Evolutionary conservation across 1,140 invertebrate genomes (phyloP), one percentile per base, ranked within the genome.

Genomic region (Dicyema japonicum): DNA sequence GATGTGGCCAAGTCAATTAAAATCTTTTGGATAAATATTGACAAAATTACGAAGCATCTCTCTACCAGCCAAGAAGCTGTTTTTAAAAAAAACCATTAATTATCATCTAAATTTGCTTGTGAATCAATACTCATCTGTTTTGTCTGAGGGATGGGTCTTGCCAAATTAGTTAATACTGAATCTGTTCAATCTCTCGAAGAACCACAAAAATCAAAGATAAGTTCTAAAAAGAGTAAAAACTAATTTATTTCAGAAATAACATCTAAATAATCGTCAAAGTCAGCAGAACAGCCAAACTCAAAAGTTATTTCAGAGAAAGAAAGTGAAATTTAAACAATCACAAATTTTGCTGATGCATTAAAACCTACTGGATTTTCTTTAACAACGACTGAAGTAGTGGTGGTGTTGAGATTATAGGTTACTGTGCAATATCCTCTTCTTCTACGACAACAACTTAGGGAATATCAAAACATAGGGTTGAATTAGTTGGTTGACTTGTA

Each of bases 401-500:
- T 15, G 16, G 9, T 32, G 13, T 11, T n/a, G 4, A 16, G 9
- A 21, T 39, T 43, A 13, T 34, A 75, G 65, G 74, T 90, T 33
- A 75, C 69, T 15, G 92, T 78, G 4, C 67, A 67, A 41, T 67
- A 90, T 40, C 85, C 88, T 33, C 74, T 76, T 34, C 58, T 97
- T 36, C 49, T 97, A 25, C 74, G 76, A 50, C 75, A 85, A 45
- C 54, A 60, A 16, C 55, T 99, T 24, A 62, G 88, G 38, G 88
- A 94, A 52, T 97, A 97, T 56, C 69, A 92, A 56, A 78, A 88
- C 46, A 82, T 94, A 42, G 88, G 88, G 24, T 58, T 97, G 30
- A 78, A 97, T 50, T 97, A 85, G 88, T 56, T 97, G 33, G 78
- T 80, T 16, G 85, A 82, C 1, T 82, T 97, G 71, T 72, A 78